Evolutionary conservation across 37 sponge, comb jelly and placozoan genomes (phyloP), one percentile per base, ranked within the genome.

Genomic region (Agelas oroides): DNA sequence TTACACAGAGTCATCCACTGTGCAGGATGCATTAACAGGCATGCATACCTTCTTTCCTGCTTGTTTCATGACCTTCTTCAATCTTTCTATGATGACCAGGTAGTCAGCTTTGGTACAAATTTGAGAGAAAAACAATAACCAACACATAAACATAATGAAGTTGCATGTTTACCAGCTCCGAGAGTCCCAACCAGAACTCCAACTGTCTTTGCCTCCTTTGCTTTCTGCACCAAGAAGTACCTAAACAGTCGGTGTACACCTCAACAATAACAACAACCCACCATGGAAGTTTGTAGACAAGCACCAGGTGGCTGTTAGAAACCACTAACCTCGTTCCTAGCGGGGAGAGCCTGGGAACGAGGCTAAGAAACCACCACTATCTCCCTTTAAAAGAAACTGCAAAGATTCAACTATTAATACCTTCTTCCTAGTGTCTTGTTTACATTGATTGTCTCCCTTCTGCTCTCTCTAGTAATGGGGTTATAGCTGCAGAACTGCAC

Each of bases 121-220:
- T 11, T 11, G 30, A 46, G 46, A 40, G 21, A 0, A 66, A 25
- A 31, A 61, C 58, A 55, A 24, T 23, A 24, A 55, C 19, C 30
- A 14, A 76, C 31, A 76, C 27, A 55, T 30, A 27, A 14, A 11
- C 65, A 58, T 5, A 38, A 46, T 12, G 46, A 8, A 46, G 46
- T 8, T 46, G 46, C 46, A 46, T n/a, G n/a, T 70, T 53, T 40
- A 87, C 93, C 91, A 34, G 91, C 88, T 86, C 94, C 97, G 27
- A 98, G 79, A 36, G 97, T 98, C 12, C 97, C 99, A 32, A 94
- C 84, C 35, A 98, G 72, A n/a, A 98, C 94, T 13, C 99, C 99
- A 34, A 98, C 88, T 33, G 92, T 92, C 33, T 70, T 70, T 0
- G 95, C 95, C 35, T 90, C 93, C 53, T 90, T 96, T 0, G 93